These are phyloP conservation scores for Petrocephalus sullivani DNA, from an alignment of 2,797 vertebrate species.

Conservation along the genomic window DNA sequence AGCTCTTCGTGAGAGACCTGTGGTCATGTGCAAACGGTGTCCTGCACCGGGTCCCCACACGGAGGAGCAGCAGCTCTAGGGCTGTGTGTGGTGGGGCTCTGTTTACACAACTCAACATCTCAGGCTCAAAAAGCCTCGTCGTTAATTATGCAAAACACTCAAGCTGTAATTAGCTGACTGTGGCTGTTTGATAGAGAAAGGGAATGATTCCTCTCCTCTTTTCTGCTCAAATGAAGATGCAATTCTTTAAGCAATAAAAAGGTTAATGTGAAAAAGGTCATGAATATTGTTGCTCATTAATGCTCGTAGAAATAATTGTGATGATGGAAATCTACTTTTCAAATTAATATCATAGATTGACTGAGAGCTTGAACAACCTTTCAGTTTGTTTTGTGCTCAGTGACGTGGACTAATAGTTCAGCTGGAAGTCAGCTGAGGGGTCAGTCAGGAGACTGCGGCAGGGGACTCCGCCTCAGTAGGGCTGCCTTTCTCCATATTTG, in stretches of 20 bases:
- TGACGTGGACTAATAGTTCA: not conserved
- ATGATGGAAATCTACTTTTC: not conserved
- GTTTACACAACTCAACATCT: slow-evolving; percentile 33
- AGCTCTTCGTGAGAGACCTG: slow-evolving; percentile 55
- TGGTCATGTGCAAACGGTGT: slow-evolving; percentile 46
- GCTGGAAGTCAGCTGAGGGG: not conserved
- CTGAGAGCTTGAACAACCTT: not conserved
- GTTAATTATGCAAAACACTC: slow-evolving; percentile 32
- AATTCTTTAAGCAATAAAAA: slow-evolving; percentile 7
- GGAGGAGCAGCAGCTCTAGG: slow-evolving; percentile 38
- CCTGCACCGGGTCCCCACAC: slow-evolving; percentile 31
- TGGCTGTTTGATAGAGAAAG: slow-evolving; percentile 22
- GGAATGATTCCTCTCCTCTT: slow-evolving; percentile 25
- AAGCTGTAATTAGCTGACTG: slow-evolving; percentile 24
- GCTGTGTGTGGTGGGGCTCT: slow-evolving; percentile 17
- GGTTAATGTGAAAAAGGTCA: not conserved
- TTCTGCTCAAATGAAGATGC: not conserved
- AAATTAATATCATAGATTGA: not conserved
- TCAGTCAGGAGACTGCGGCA: not conserved
- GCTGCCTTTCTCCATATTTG: not conserved
- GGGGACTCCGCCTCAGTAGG: too few relatives aligned
- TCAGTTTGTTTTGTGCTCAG: not conserved
- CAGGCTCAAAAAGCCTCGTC: slow-evolving; percentile 27
- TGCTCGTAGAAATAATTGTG: not conserved
- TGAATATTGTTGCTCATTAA: not conserved